Conservation (phyloP, 2,888 invertebrate genomes). For the Sturmia bella region DNA sequence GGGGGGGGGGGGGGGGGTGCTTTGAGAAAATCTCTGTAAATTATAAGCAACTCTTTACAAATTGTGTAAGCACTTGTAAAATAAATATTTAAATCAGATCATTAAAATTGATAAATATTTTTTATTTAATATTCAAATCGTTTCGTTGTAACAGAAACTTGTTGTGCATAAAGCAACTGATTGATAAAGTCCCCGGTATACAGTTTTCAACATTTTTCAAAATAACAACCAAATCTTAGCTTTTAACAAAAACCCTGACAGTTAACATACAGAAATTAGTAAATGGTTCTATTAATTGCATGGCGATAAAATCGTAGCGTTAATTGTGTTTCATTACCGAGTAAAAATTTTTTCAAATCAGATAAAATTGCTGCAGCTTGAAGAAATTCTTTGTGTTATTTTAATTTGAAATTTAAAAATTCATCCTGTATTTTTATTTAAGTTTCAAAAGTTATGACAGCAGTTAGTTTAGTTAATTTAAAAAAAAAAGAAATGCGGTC, state of each 20-base stretch:
- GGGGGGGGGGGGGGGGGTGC: too few species aligned
- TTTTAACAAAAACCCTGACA: slow-evolving; percentile 37
- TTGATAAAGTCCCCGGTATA: slow-evolving; percentile 22
- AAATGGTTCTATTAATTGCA: slow-evolving; percentile 68
- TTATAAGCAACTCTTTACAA: slow-evolving; percentile 19
- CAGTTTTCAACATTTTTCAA: not conserved
- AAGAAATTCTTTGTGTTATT: not conserved
- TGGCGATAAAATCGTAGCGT: slow-evolving; percentile 65
- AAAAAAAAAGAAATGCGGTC: too few species aligned
- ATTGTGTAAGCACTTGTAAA: slow-evolving; percentile 68
- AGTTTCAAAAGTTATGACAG: too few species aligned
- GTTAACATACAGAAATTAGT: slow-evolving; percentile 61
- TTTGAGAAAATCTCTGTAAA: slow-evolving; percentile 45
- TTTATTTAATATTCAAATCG: slow-evolving; percentile 53
- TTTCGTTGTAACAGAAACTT: slow-evolving; percentile 29
- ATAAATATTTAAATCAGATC: slow-evolving; percentile 68
- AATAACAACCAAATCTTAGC: slow-evolving; percentile 26
- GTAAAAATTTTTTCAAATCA: slow-evolving; percentile 46
- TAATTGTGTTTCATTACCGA: slow-evolving; percentile 65
- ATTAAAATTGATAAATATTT: slow-evolving; percentile 51
- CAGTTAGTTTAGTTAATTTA: too few species aligned
- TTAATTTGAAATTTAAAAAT: too few species aligned
- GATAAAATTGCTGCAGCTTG: slow-evolving; percentile 38
- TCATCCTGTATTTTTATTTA: too few species aligned
- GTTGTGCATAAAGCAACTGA: slow-evolving; percentile 40